Evolutionary conservation across 2,797 vertebrate genomes (phyloP).

Genomic region (Spondyliosoma cantharus): DNA sequence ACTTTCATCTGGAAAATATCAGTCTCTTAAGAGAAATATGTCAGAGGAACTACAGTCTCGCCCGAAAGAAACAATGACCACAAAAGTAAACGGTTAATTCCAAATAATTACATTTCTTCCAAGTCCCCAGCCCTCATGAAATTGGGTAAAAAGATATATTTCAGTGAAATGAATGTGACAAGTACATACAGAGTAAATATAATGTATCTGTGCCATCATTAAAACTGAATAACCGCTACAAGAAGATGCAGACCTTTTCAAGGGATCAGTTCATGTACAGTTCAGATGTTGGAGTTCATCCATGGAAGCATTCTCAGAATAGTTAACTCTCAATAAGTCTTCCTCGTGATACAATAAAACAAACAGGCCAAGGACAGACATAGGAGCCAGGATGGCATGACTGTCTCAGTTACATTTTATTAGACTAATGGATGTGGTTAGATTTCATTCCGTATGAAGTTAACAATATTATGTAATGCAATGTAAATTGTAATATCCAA

Average conservation of each 20-base stretch:
- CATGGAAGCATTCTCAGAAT: slow-evolving; percentile 60
- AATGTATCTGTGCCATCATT: slow-evolving; percentile 22
- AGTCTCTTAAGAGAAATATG: neutral
- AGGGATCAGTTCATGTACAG: slow-evolving; percentile 51
- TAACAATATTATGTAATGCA: neutral
- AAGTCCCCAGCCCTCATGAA: neutral
- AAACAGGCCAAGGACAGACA: slow-evolving; percentile 5
- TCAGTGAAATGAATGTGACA: neutral
- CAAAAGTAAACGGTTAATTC: neutral
- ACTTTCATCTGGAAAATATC: neutral
- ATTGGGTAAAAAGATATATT: neutral
- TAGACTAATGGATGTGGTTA: neutral
- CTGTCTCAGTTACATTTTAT: slow-evolving; percentile 5
- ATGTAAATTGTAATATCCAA: neutral
- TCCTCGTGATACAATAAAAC: slow-evolving; percentile 40
- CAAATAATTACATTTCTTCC: neutral
- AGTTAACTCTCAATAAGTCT: slow-evolving; percentile 47
- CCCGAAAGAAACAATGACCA: neutral
- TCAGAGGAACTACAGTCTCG: neutral
- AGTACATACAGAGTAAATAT: slow-evolving; percentile 1
- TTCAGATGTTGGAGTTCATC: slow-evolving; percentile 45
- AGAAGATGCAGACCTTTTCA: slow-evolving; percentile 45
- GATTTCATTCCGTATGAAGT: neutral
- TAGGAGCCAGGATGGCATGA: slow-evolving; percentile 1
- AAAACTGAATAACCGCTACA: slow-evolving; percentile 28